Conservation (phyloP, 1,140 invertebrate genomes). For the Pogonomyrmex barbatus region DNA sequence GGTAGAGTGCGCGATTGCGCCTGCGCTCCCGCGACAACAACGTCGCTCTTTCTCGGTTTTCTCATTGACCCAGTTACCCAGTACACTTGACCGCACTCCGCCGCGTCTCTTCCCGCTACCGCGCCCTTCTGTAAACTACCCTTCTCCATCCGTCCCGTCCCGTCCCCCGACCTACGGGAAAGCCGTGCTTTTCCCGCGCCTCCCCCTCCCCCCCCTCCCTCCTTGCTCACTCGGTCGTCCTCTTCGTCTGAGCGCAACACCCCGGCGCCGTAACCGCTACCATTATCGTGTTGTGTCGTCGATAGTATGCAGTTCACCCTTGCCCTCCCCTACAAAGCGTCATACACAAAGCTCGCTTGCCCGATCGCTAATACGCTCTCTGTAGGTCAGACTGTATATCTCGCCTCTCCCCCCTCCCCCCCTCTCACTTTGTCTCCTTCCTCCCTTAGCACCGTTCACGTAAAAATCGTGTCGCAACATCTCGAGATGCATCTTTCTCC, state of each 20-base stretch:
- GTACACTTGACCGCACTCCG: constrained; percentile 85
- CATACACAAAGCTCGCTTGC: not conserved
- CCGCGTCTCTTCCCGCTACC: constrained; percentile 60
- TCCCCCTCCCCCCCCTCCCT: not conserved
- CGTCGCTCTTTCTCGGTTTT: constrained; percentile 79
- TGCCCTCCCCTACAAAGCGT: constrained; percentile 28
- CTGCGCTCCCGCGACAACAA: constrained; percentile 75
- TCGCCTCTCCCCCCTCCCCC: not conserved
- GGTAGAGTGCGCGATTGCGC: constrained; percentile 56
- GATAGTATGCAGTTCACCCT: constrained; percentile 68
- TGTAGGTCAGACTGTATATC: constrained; percentile 31
- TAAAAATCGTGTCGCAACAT: constrained; percentile 11
- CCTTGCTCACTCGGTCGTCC: constrained; percentile 24
- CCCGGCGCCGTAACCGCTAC: constrained; percentile 11
- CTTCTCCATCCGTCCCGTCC: constrained; percentile 54
- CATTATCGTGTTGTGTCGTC: constrained; percentile 29
- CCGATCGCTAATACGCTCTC: constrained; percentile 20
- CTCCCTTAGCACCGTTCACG: constrained; percentile 13
- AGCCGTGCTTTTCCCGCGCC: not conserved
- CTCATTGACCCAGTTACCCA: constrained; percentile 86
- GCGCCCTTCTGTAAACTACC: constrained; percentile 69
- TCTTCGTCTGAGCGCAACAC: constrained; percentile 29
- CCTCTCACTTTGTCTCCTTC: constrained; percentile 10
- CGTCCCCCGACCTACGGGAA: constrained; percentile 32
- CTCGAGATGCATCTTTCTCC: not conserved